These are phyloP conservation scores for Lasioglossum marginatum DNA, from an alignment of 2,888 invertebrate species.

Conservation along the genomic window DNA sequence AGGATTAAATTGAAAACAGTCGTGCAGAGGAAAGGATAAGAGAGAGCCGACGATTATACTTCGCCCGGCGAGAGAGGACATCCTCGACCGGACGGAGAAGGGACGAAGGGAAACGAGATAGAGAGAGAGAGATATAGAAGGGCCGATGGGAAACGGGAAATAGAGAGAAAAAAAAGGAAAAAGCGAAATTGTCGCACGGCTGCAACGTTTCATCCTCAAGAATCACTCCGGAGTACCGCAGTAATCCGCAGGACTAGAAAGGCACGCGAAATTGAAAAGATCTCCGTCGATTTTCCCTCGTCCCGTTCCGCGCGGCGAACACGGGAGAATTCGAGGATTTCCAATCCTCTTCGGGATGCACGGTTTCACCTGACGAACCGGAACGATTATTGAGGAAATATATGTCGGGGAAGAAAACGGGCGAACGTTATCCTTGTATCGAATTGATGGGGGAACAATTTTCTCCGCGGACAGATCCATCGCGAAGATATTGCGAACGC, in stretches of 20 bases:
- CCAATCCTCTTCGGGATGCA: conserved; percentile 49
- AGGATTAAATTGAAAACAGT: conserved; percentile 39
- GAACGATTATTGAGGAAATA: conserved; percentile 49
- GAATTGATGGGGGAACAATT: conserved; percentile 40
- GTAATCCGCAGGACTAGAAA: conserved; percentile 35
- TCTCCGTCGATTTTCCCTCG: conserved; percentile 37
- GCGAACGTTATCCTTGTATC: conserved; percentile 5
- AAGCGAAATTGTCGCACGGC: conserved; percentile 11
- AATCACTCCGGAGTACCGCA: conserved; percentile 26
- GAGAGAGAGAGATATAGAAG: not conserved
- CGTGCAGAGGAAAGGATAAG: conserved; percentile 1
- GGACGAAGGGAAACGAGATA: not conserved
- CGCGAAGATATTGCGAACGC: not conserved
- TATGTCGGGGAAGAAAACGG: not conserved
- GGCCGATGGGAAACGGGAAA: not conserved
- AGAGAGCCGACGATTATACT: conserved; percentile 15
- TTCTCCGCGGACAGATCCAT: conserved; percentile 8
- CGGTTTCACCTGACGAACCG: conserved; percentile 44
- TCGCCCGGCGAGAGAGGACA: not conserved
- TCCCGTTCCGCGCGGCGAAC: conserved; percentile 21
- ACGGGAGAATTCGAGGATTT: conserved; percentile 47
- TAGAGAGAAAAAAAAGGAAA: not conserved
- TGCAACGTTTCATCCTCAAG: conserved; percentile 37
- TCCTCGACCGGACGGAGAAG: not conserved
- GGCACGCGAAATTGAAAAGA: conserved; percentile 51